Evolutionary conservation across 1,140 invertebrate genomes (phyloP), one percentile per base, ranked within the genome.

Genomic region (Pinna nobilis): DNA sequence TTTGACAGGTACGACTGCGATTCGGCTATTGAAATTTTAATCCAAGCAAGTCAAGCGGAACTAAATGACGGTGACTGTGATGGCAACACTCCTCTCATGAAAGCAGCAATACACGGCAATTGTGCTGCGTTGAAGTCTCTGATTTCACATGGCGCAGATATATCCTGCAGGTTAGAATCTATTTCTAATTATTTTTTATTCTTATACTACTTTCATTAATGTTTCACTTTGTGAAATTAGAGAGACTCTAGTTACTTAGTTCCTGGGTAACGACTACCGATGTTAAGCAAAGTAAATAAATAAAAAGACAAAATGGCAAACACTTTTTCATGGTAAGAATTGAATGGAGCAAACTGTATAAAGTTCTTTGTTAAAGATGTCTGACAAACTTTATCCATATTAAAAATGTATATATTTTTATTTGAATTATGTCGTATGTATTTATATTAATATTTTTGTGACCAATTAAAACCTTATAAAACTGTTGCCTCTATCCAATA

Each of bases 61-160:
- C 41, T 72, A 7, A 64, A 72, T 57, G 70, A 72, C 47, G 39
- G 39, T 23, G 61, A 72, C 47, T 47, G 37, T 33, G 70, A 72
- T 53, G 70, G 70, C 5, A 55, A 39, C 23, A 65, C 70, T 1
- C 70, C 70, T 1, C 23, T 72, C 20, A 72, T 72, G 60, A 23
- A 65, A 15, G 70, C 70, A 7, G 61, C 59, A 18, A 18, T 61
- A 35, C 20, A 30, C n/a, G 70, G 70, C 35, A 44, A 65, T 30
- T 65, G 65, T 35, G 47, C 44, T 35, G 28, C 70, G 33, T 60
- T 25, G 3, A 39, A 72, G 20, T 15, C 37, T 1, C 20, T 72
- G 3, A 28, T 72, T 13, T 15, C 23, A 13, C 51, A 64, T 13
- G 70, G 70, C 33, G 70, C 70, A 13, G 70, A 72, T 28, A 33